These are phyloP conservation scores for Seriola aureovittata DNA, from an alignment of 2,113 vertebrate species.

Conservation along the genomic window DNA sequence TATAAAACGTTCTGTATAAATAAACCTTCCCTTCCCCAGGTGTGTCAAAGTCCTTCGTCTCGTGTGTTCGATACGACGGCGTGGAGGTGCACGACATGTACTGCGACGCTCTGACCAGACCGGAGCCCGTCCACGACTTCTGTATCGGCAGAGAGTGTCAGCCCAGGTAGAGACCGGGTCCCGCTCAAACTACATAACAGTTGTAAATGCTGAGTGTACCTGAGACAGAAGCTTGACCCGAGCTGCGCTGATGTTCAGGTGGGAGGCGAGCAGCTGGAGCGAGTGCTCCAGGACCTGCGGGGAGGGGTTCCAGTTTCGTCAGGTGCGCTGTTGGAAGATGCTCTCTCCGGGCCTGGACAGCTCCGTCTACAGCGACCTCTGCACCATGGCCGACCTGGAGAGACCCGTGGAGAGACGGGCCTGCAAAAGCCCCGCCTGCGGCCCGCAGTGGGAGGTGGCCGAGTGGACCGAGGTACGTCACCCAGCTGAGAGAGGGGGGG, in stretches of 20 bases:
- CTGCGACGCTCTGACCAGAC: slow-evolving; percentile 94
- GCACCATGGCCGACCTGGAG: slow-evolving; percentile 91
- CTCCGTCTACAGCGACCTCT: slow-evolving; percentile 97
- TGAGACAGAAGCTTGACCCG: background rate
- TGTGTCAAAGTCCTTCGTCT: slow-evolving; percentile 92
- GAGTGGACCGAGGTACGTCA: slow-evolving; percentile 93
- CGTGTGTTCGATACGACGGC: slow-evolving; percentile 96
- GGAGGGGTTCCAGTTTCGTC: slow-evolving; percentile 94
- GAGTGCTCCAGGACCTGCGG: slow-evolving; percentile 97
- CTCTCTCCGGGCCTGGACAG: slow-evolving; percentile 96
- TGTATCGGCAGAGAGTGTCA: slow-evolving; percentile 96
- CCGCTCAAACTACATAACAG: background rate
- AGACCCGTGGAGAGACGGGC: slow-evolving; percentile 91
- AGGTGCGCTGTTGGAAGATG: slow-evolving; percentile 99
- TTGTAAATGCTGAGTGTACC: background rate
- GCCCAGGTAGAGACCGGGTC: slow-evolving; percentile 87
- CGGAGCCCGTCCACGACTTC: slow-evolving; percentile 96
- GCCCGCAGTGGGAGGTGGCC: slow-evolving; percentile 98
- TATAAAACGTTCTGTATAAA: background rate
- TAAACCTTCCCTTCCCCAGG: slow-evolving; percentile 78
- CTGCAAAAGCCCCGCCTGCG: slow-evolving; percentile 94
- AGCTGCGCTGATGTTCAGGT: slow-evolving; percentile 79
- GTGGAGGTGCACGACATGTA: slow-evolving; percentile 94
- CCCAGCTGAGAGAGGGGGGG: background rate
- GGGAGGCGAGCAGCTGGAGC: slow-evolving; percentile 99